These are phyloP conservation scores for Homalodisca vitripennis DNA, from an alignment of 1,140 invertebrate genomes.

Conservation along the genomic window DNA sequence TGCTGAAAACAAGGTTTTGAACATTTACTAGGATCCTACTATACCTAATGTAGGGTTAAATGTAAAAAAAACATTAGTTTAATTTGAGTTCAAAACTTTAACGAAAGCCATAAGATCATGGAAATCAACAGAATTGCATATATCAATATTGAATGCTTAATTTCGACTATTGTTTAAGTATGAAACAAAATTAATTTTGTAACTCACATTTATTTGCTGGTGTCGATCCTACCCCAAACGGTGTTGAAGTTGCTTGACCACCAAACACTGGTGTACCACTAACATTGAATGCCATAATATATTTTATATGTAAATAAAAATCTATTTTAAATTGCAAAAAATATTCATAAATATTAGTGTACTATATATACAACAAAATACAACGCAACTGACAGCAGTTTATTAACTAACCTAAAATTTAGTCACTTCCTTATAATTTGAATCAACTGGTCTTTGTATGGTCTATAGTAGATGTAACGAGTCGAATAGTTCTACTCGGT, in stretches of 20 bases:
- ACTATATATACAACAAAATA: no score
- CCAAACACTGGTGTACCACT: constrained; percentile 42
- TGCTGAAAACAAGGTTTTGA: no score
- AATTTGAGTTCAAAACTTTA: neutral
- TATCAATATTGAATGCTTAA: neutral
- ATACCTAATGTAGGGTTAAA: neutral
- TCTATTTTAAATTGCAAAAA: no score
- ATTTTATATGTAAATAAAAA: no score
- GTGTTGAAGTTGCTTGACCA: constrained; percentile 44
- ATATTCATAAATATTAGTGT: no score
- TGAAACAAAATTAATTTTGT: neutral
- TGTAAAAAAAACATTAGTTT: neutral
- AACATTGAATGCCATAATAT: constrained; percentile 37
- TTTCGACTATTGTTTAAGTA: neutral
- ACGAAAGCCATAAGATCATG: neutral
- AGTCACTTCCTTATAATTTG: no score
- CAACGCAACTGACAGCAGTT: no score
- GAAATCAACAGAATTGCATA: neutral
- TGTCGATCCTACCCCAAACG: constrained; percentile 39
- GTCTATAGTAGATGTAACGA: no score
- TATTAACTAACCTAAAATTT: no score
- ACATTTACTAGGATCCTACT: neutral
- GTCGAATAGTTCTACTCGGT: no score
- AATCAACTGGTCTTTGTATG: no score
- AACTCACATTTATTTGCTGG: constrained; percentile 34